phyloP scores from a whole-genome alignment of 2,888 invertebrate species.

The Caenorhabditis macrosperma region DNA sequence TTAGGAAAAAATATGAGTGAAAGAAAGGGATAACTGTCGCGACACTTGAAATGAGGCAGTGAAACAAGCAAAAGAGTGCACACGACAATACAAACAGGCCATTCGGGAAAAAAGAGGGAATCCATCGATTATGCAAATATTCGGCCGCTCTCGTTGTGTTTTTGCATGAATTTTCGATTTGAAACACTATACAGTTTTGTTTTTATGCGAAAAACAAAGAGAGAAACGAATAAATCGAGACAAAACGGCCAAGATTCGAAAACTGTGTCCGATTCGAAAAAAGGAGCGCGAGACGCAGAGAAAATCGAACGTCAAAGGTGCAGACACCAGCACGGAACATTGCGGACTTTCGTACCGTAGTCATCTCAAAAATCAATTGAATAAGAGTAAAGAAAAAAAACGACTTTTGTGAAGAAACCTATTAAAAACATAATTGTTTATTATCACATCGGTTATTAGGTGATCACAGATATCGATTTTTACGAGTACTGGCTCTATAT shows the following conservation, averaged over 20 bases:
- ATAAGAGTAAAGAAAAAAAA: conserved; percentile 1
- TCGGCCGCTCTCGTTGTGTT: conserved; percentile 1
- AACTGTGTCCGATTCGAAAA: not conserved
- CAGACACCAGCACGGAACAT: conserved; percentile 12
- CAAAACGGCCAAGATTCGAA: not conserved
- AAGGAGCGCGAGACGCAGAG: conserved; percentile 28
- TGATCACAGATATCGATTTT: conserved; percentile 42
- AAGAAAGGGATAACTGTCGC: conserved; percentile 4
- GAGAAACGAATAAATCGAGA: not conserved
- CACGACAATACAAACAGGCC: conserved; percentile 24
- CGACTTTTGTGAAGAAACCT: too few relatives aligned
- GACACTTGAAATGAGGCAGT: conserved; percentile 18
- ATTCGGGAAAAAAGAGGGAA: not conserved
- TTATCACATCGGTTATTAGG: conserved; percentile 39
- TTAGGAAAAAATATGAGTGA: conserved; percentile 1
- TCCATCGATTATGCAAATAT: conserved; percentile 54
- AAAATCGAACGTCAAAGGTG: not conserved
- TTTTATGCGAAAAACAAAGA: not conserved
- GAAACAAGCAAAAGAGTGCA: conserved; percentile 28
- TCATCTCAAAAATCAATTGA: not conserved
- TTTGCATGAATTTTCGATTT: not conserved
- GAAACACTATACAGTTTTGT: not conserved
- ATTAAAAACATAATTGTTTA: conserved; percentile 3
- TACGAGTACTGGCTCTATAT: conserved; percentile 47
- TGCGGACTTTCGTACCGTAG: conserved; percentile 32